Conservation (phyloP, 1,140 invertebrate genomes). For the honey bee (Apis mellifera) region DNA sequence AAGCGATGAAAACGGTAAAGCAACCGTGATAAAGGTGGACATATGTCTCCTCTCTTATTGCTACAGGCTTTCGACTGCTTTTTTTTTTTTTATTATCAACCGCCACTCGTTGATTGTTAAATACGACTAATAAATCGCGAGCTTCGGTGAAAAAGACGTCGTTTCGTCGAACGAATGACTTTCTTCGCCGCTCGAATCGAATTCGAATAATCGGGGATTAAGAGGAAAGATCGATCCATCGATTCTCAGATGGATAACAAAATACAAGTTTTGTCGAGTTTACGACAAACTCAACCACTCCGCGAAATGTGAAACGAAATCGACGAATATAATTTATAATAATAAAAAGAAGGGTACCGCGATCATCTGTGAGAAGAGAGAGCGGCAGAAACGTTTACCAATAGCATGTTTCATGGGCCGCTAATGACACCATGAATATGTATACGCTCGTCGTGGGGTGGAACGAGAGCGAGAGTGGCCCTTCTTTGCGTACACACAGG, state of each 20-base stretch:
- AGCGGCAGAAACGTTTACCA: constrained; percentile 71
- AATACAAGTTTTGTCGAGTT: constrained; percentile 35
- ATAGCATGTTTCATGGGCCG: constrained; percentile 71
- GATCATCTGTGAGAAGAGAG: constrained; percentile 53
- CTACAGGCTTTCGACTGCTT: background rate
- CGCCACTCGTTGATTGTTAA: constrained; percentile 33
- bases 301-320: constrained; percentile 59
- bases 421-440: constrained; percentile 75
- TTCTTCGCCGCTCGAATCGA: constrained; percentile 18
- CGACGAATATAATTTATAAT: constrained; percentile 64
- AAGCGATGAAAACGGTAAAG: background rate
- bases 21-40: constrained; percentile 21
- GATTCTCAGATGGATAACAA: background rate
- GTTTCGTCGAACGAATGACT: constrained; percentile 43
- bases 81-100: background rate
- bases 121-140: constrained; percentile 38
- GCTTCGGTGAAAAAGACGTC: background rate
- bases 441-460: constrained; percentile 59
- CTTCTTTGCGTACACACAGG: constrained; percentile 47
- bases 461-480: constrained; percentile 47
- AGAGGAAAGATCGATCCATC: constrained; percentile 52
- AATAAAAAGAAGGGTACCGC: constrained; percentile 37
- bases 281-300: constrained; percentile 57
- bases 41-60: constrained; percentile 1
- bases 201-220: constrained; percentile 28